These are phyloP conservation scores for Drosophila tristis DNA, from an alignment of 1,140 invertebrate species.

Conservation along the genomic window DNA sequence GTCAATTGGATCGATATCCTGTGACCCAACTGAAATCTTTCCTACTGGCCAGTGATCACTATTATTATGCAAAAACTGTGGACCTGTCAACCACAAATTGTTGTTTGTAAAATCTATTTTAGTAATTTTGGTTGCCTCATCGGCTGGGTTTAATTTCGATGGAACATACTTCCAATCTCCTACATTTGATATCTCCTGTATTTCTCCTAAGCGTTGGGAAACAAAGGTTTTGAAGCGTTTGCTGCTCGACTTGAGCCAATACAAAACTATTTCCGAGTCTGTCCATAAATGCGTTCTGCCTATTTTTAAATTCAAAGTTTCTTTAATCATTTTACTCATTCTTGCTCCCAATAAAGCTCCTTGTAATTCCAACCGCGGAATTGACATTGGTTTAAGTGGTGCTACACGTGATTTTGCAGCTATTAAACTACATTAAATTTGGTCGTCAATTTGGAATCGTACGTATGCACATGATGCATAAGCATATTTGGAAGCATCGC, in stretches of 20 bases:
- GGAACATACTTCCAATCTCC: conserved; percentile 52
- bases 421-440: conserved; percentile 7
- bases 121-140: conserved; percentile 62
- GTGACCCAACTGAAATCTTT: conserved; percentile 2
- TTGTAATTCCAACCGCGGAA: conserved; percentile 15
- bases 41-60: conserved; percentile 5
- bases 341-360: too few species aligned
- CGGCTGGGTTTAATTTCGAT: conserved; percentile 34
- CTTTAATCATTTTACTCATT: conserved; percentile 5
- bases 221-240: conserved; percentile 58
- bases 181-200: conserved; percentile 53
- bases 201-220: conserved; percentile 55
- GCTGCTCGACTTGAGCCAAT: too few species aligned
- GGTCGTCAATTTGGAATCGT: background rate
- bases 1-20: conserved; percentile 1
- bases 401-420: conserved; percentile 9
- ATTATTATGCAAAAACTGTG: conserved; percentile 7
- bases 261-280: conserved; percentile 9
- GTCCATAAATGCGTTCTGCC: conserved; percentile 7
- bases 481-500: conserved; percentile 21
- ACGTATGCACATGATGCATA: conserved; percentile 27
- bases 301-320: background rate
- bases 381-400: conserved; percentile 23
- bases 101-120: conserved; percentile 6
- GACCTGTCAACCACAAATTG: conserved; percentile 22